Percentiles rank a stretch among this genome's conserved stretches.
phyloP scores from a whole-genome alignment of 1,140 invertebrate genomes.

The Caerostris darwini region DNA sequence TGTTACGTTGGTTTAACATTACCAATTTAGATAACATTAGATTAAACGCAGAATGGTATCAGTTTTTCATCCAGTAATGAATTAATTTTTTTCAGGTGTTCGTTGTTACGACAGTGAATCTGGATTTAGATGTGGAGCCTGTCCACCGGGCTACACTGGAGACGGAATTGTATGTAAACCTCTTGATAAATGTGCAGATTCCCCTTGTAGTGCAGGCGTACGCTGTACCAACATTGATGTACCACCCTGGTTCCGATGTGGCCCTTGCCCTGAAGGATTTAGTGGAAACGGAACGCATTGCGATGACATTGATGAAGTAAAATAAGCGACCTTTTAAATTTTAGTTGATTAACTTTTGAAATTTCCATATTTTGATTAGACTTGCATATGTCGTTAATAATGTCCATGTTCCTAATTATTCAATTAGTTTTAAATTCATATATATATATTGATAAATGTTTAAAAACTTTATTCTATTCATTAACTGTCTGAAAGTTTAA shows the following conservation, averaged over 20 bases:
- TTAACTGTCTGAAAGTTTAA: no score
- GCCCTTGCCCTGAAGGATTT: conserved; percentile 88
- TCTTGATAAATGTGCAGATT: conserved; percentile 86
- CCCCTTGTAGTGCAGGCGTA: conserved; percentile 89
- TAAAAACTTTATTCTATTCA: no score
- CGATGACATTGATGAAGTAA: conserved; percentile 90
- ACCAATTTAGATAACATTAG: no score
- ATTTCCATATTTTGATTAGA: no score
- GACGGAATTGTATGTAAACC: conserved; percentile 90
- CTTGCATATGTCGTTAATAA: no score
- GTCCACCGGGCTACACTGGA: conserved; percentile 91
- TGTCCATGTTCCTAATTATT: no score
- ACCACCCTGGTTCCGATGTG: conserved; percentile 89
- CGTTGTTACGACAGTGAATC: conserved; percentile 70
- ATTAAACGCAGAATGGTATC: no score
- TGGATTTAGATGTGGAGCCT: conserved; percentile 88
- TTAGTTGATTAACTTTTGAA: no score
- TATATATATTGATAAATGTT: no score
- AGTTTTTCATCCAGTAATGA: no score
- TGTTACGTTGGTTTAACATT: no score
- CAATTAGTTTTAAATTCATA: no score
- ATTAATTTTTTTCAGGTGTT: conserved; percentile 59
- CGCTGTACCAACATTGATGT: conserved; percentile 86
- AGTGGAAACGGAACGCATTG: conserved; percentile 92
- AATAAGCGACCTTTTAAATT: not conserved